Evolutionary conservation across 92 coral and sea anemone species (phyloP), one percentile per base, ranked within the genome.

Genomic region (Montipora capitata): DNA sequence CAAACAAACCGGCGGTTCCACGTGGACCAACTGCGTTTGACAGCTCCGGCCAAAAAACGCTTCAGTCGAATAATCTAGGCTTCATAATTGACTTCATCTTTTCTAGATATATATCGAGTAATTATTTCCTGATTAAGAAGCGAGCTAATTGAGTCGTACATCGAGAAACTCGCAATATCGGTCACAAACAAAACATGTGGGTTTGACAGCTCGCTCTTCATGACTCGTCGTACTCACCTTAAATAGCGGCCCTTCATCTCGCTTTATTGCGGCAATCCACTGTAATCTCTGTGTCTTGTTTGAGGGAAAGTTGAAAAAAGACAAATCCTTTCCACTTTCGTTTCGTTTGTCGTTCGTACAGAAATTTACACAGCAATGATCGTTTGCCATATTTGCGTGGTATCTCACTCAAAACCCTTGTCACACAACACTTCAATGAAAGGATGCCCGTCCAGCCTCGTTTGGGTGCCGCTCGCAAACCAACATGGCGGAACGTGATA

Each of bases 251-350:
- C 89, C 92, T 66, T 80, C 94, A 68, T 91, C 94, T 91, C 89
- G 88, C 76, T 54, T 77, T 51, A 86, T 91, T 10, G 94, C 88
- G 40, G 56, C 87, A 72, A 86, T 72, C 94, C 91, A 91, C 62
- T 51, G 72, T 48, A 72, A 87, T 44, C 74, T 57, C 66, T 52
- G 76, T 42, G 80, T 41, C 15, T 73, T 59, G 17, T 68, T 77
- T 8, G 85, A 40, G 16, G 94, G 91, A 67, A 91, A 91, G 54
- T 44, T 80, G 78, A 64, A 81, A 64, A 72, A 86, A 16, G 94
- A 91, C 3, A 91, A 75, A 54, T 87, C 84, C 54, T 81, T 43
- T 45, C 88, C 85, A 78, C 82, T 77, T 77, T 63, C 81, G 44
- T 77, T 77, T 41, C 81, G 81, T 54, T 77, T 77, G 73, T 79